A percentile compares a stretch with the other conserved stretches of the same genome.
Evolutionary conservation across 2,797 vertebrate genomes (phyloP).

Genomic region (Aulostomus chinensis): DNA sequence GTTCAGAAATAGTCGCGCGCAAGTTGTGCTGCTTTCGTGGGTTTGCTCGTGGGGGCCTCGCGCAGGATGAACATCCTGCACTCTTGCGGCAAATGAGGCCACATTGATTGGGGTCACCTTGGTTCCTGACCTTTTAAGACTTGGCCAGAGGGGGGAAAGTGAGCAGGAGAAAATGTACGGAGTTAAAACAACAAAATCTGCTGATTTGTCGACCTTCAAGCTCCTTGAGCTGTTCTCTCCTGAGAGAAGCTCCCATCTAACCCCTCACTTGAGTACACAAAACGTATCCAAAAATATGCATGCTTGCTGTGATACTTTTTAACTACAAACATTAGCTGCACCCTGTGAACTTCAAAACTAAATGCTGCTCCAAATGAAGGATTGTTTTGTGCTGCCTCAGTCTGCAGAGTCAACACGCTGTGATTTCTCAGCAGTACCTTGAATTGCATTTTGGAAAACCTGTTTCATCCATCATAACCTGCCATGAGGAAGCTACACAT

Average conservation of each 20-base stretch:
- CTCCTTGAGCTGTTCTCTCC: slow-evolving; percentile 52
- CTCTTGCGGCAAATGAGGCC: slow-evolving; percentile 65
- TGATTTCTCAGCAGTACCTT: slow-evolving; percentile 32
- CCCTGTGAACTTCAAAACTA: slow-evolving; percentile 32
- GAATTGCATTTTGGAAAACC: slow-evolving; percentile 48
- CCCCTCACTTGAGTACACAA: slow-evolving; percentile 53
- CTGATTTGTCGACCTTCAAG: slow-evolving; percentile 48
- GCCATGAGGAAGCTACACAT: slow-evolving; percentile 51
- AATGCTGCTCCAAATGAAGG: slow-evolving; percentile 27
- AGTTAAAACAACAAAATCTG: slow-evolving; percentile 64
- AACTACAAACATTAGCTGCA: slow-evolving; percentile 42
- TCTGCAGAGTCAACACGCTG: slow-evolving; percentile 8
- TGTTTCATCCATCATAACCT: slow-evolving; percentile 52
- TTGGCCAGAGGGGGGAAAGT: slow-evolving; percentile 32
- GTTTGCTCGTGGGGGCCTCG: slow-evolving; percentile 49
- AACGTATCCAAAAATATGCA: slow-evolving; percentile 59
- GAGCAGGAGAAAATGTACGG: slow-evolving; percentile 28
- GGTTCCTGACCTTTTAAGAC: slow-evolving; percentile 66
- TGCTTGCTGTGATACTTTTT: slow-evolving; percentile 21
- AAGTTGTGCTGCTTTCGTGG: slow-evolving; percentile 41
- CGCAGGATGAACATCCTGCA: slow-evolving; percentile 43
- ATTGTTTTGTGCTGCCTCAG: slow-evolving; percentile 46
- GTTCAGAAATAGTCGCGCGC: slow-evolving; percentile 69
- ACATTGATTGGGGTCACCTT: slow-evolving; percentile 69
- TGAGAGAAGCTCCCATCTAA: slow-evolving; percentile 37